phyloP scores from a whole-genome alignment of 2,113 vertebrate species.

The Phodopus roborovskii region DNA sequence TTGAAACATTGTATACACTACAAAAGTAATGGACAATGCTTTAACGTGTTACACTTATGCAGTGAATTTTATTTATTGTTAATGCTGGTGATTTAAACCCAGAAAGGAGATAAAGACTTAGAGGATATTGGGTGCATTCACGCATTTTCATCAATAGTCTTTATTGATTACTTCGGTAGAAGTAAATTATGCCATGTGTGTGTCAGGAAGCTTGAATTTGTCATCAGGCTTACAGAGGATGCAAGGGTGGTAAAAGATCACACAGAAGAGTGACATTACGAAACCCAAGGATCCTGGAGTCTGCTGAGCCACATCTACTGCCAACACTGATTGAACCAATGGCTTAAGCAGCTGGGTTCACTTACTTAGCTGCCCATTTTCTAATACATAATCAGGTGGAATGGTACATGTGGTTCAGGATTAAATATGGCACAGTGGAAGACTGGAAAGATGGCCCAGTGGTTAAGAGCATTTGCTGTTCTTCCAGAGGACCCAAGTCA shows the following conservation, averaged over 20 bases:
- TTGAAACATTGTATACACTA: background rate
- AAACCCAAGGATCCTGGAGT: background rate
- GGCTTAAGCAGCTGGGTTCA: background rate
- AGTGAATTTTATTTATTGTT: background rate
- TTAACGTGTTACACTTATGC: background rate
- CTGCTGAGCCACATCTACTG: background rate
- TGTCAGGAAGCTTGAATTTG: background rate
- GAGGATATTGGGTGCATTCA: background rate
- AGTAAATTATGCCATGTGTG: background rate
- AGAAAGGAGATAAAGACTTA: background rate
- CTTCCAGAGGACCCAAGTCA: background rate
- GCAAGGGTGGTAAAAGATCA: background rate
- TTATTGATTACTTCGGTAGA: background rate
- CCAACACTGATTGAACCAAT: background rate
- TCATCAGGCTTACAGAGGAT: background rate
- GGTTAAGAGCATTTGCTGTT: background rate
- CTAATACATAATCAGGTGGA: background rate
- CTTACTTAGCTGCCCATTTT: background rate
- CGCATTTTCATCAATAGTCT: constrained; percentile 1
- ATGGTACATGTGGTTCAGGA: background rate
- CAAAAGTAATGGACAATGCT: background rate
- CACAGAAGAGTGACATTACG: background rate
- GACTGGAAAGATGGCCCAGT: background rate
- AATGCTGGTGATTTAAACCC: background rate
- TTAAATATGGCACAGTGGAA: background rate